Evolutionary conservation across 2,888 invertebrate genomes (phyloP).

Genomic region (Hydriomena furcata): DNA sequence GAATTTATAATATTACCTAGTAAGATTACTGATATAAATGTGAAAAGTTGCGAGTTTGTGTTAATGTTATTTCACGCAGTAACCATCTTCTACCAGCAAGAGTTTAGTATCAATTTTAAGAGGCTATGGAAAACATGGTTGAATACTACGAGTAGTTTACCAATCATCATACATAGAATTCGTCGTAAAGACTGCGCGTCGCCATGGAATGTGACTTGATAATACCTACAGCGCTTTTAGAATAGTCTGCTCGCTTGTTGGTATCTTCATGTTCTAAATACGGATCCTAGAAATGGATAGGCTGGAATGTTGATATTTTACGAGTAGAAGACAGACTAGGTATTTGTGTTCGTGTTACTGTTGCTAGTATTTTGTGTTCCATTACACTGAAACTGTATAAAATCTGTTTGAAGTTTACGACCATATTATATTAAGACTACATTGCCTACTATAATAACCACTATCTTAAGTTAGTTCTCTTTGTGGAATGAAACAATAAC

Average conservation of each 20-base stretch:
- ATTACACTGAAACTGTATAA: constrained; percentile 3
- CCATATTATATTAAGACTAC: not conserved
- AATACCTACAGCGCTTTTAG: constrained; percentile 23
- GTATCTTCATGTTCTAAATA: constrained; percentile 52
- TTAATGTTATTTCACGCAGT: too few relatives aligned
- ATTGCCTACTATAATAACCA: not conserved
- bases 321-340: constrained; percentile 8
- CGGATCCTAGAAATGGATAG: constrained; percentile 40
- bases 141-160: too few relatives aligned
- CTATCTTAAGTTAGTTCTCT: not conserved
- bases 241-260: constrained; percentile 38
- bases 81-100: too few relatives aligned
- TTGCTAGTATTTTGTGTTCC: constrained; percentile 8
- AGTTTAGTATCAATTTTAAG: too few relatives aligned
- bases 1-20: too few relatives aligned
- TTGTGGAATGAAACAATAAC: constrained; percentile 10
- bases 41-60: too few relatives aligned
- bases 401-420: constrained; percentile 8
- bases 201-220: constrained; percentile 29
- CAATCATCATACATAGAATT: constrained; percentile 25
- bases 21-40: too few relatives aligned
- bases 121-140: too few relatives aligned
- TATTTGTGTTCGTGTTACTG: constrained; percentile 17
- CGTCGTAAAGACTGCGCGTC: constrained; percentile 15
- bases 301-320: constrained; percentile 31